Evolutionary conservation across 2,888 invertebrate genomes (phyloP).

Genomic region (Caenorhabditis wallacei): DNA sequence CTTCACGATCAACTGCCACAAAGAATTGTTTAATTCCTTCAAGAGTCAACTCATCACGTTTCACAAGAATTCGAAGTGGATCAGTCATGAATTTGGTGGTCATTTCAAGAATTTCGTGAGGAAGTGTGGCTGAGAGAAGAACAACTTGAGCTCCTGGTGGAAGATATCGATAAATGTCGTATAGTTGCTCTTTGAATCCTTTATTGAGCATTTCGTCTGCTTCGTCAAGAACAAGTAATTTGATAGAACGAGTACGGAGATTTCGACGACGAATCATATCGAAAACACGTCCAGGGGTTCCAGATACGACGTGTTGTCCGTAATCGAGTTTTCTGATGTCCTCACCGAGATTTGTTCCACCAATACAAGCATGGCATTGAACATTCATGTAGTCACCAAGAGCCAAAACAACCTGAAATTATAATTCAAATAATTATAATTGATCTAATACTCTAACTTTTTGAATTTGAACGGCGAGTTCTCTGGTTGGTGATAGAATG

Average conservation of each 20-base stretch:
- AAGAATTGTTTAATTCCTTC: constrained; percentile 99
- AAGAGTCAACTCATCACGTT: constrained; percentile 97
- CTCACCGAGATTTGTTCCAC: constrained; percentile 98
- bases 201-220: constrained; percentile 99
- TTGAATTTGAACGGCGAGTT: constrained; percentile 97
- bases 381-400: constrained; percentile 99
- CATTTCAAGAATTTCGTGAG: constrained; percentile 99
- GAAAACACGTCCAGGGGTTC: constrained; percentile 98
- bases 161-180: constrained; percentile 92
- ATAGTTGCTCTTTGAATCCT: constrained; percentile 99
- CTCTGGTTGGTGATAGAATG: constrained; percentile 95
- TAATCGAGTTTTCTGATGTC: constrained; percentile 98
- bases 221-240: constrained; percentile 97
- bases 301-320: constrained; percentile 97
- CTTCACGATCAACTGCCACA: constrained; percentile 98
- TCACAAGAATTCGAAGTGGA: constrained; percentile 97
- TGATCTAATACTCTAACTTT: constrained; percentile 86
- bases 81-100: constrained; percentile 99
- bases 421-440: background rate
- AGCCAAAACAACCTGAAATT: constrained; percentile 90
- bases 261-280: constrained; percentile 93
- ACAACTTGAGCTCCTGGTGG: constrained; percentile 86
- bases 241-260: constrained; percentile 93
- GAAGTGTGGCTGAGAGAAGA: constrained; percentile 96
- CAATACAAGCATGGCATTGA: constrained; percentile 98